phyloP scores from a whole-genome alignment of 2,888 invertebrate species.

The Drosophila rellima region DNA sequence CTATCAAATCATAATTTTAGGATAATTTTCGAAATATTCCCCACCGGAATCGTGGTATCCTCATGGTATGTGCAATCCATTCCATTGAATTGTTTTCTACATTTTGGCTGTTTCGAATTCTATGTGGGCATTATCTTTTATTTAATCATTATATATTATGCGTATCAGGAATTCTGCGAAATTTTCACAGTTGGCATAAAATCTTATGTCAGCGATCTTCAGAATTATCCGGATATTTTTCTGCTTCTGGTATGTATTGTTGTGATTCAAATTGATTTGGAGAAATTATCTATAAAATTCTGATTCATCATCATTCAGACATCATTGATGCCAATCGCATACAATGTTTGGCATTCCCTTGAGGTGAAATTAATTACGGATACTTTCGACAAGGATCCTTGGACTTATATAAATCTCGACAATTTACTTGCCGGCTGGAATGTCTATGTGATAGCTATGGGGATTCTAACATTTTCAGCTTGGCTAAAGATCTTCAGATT shows the following conservation, averaged over 20 bases:
- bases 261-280: not conserved
- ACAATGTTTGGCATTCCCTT: slow-evolving; percentile 27
- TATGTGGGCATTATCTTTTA: slow-evolving; percentile 1
- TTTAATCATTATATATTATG: slow-evolving; percentile 11
- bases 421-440: slow-evolving; percentile 3
- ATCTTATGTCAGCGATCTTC: not conserved
- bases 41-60: slow-evolving; percentile 33
- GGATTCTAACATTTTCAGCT: not conserved
- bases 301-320: slow-evolving; percentile 4
- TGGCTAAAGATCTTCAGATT: slow-evolving; percentile 35
- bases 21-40: slow-evolving; percentile 34
- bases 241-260: slow-evolving; percentile 20
- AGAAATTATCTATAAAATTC: too few relatives aligned
- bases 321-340: slow-evolving; percentile 5
- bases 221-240: slow-evolving; percentile 12
- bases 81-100: not conserved
- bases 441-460: not conserved
- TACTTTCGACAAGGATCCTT: not conserved
- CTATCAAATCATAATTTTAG: slow-evolving; percentile 4
- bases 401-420: slow-evolving; percentile 21
- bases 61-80: not conserved
- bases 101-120: rapidly evolving
- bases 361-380: not conserved
- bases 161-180: slow-evolving; percentile 27
- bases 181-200: not conserved